Evolutionary conservation across 2,797 vertebrate genomes (phyloP), one percentile per base, ranked within the genome.

Genomic region (Nannoperca obscura): DNA sequence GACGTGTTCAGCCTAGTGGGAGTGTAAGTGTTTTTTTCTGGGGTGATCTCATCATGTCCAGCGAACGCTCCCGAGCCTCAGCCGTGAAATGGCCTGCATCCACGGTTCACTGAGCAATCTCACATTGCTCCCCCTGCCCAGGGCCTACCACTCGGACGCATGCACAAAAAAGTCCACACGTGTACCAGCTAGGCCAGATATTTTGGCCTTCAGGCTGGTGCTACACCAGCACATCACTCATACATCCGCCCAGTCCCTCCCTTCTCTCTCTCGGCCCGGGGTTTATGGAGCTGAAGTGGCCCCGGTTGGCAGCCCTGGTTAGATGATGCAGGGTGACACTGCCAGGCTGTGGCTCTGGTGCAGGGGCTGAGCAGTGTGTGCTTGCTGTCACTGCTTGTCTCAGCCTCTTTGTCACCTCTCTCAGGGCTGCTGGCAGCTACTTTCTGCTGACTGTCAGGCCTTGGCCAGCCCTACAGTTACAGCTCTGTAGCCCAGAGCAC

Each of bases 51-150:
- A 83, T 89, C 83, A 81, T 88, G 89, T 89, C 80, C 84, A 81
- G 84, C 42, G 54, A 80, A 69, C 36, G 42, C 74, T 86, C 84
- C 62, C 55, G 57, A 89, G 86, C 82, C 79, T 79, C 76, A 74
- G 81, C 88, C 78, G 71, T 91, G 90, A 92, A 93, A 94, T 91
- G 90, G 85, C 83, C 74, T 74, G 80, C 78, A 80, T 84, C 89
- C 72, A 84, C 65, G 76, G 87, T 91, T 91, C 84, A 82, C 88
- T 76, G 85, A 88, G 79, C 82, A 83, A 77, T 88, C 81, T 66
- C 83, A 69, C 80, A 74, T 80, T 46, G 44, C 89, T 73, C 74
- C 32, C 38, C 53, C 68, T 14, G 68, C 68, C 68, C 69, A 65
- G 36, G 70, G 54, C 68, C 60, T 19, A n/a, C 47, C 44, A 0